Evolutionary conservation across 2,797 vertebrate species (phyloP).

Genomic region (Smutsia gigantea): DNA sequence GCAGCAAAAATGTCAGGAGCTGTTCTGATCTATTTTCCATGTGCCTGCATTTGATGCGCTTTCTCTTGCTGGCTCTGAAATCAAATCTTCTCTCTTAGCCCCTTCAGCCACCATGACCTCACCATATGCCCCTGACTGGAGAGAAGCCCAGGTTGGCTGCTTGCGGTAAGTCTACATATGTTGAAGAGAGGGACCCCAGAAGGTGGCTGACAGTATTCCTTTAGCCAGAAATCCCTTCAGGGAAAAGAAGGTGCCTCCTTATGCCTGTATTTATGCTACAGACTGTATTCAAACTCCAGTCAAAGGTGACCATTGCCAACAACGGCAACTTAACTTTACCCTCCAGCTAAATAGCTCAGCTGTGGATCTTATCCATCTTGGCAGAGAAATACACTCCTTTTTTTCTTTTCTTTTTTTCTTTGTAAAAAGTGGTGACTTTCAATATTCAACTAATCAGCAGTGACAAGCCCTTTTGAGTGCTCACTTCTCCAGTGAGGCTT

Average conservation of each 20-base stretch:
- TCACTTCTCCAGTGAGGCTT: constrained; percentile 58
- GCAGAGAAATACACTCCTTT: not conserved
- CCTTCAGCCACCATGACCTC: constrained; percentile 65
- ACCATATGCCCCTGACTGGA: constrained; percentile 76
- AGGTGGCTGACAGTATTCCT: not conserved
- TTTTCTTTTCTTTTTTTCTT: not conserved
- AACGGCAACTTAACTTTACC: not conserved
- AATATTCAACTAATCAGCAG: constrained; percentile 53
- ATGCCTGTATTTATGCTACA: not conserved
- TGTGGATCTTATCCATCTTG: not conserved
- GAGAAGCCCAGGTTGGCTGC: constrained; percentile 71
- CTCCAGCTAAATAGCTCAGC: not conserved
- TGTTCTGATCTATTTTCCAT: constrained; percentile 51
- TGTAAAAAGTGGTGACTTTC: constrained; percentile 29
- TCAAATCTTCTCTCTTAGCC: constrained; percentile 49
- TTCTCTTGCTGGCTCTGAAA: constrained; percentile 66
- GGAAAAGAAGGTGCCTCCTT: not conserved
- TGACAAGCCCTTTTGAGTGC: constrained; percentile 66
- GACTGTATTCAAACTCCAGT: not conserved
- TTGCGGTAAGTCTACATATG: constrained; percentile 66
- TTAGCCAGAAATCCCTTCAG: not conserved
- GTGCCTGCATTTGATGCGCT: constrained; percentile 53
- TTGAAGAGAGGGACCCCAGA: constrained; percentile 1
- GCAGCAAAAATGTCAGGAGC: not conserved
- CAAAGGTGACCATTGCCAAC: not conserved